Evolutionary conservation across 2,797 vertebrate genomes (phyloP).

Genomic region (Acomys russatus): DNA sequence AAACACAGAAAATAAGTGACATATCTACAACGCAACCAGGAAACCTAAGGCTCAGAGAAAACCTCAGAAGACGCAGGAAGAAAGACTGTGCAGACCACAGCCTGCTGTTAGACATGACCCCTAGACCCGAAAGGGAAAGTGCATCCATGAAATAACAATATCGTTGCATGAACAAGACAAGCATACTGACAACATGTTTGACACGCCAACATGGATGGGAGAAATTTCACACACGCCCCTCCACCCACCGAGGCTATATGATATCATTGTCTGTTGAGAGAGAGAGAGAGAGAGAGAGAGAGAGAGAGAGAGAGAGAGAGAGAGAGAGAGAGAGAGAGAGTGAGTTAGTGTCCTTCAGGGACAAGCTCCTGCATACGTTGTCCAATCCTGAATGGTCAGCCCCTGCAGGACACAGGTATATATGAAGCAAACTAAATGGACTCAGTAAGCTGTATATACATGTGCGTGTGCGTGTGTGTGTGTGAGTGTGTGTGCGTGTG

Average conservation of each 20-base stretch:
- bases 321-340: background rate
- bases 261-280: no score
- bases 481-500: fast-evolving
- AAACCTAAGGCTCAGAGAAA: background rate
- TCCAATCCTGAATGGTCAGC: background rate
- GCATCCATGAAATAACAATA: background rate
- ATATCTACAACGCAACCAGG: background rate
- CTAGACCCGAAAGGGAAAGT: background rate
- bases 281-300: no score
- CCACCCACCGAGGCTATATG: no score
- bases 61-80: background rate
- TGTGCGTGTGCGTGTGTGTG: background rate
- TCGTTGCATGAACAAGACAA: background rate
- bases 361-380: background rate
- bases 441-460: background rate
- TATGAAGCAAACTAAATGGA: background rate
- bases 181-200: background rate
- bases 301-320: no score
- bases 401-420: background rate
- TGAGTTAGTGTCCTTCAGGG: background rate
- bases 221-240: background rate
- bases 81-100: background rate
- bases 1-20: background rate
- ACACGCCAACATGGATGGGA: background rate
- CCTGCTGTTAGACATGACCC: background rate